A percentile compares a stretch with the other conserved stretches of the same genome.
Conservation (phyloP, 2,797 vertebrate genomes). For the Antrozous pallidus region DNA sequence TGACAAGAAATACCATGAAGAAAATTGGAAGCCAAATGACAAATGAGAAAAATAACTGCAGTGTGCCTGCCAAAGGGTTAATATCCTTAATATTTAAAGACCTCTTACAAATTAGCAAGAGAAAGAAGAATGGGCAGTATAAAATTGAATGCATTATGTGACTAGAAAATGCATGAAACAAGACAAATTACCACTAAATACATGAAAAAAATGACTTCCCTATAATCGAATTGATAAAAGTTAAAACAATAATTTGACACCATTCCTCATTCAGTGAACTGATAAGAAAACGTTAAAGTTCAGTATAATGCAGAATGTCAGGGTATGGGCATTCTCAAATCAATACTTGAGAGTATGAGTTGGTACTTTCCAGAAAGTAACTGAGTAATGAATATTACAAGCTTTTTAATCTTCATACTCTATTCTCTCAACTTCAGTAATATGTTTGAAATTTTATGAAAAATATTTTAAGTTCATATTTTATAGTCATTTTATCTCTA, state of each 20-base stretch:
- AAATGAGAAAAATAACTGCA: conserved; percentile 62
- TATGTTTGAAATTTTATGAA: background rate
- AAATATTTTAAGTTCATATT: background rate
- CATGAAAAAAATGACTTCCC: background rate
- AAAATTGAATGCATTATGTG: background rate
- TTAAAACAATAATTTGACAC: background rate
- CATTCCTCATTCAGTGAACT: conserved; percentile 11
- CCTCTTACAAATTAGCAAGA: conserved; percentile 3
- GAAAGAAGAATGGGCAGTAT: background rate
- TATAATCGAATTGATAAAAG: conserved; percentile 31
- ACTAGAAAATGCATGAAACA: conserved; percentile 29
- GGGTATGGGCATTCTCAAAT: background rate
- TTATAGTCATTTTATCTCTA: background rate
- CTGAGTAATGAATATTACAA: background rate
- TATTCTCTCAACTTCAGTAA: background rate
- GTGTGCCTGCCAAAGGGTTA: conserved; percentile 55
- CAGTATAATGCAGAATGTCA: background rate
- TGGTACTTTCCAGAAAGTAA: background rate
- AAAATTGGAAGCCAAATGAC: conserved; percentile 62
- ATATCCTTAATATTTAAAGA: conserved; percentile 57
- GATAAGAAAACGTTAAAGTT: background rate
- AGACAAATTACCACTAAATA: conserved; percentile 46
- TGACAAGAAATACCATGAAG: conserved; percentile 50
- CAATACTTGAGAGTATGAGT: too few relatives aligned
- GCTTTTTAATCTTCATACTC: background rate